A percentile compares a stretch with the other conserved stretches of the same genome.
phyloP scores from a whole-genome alignment of 2,888 invertebrate species.

The Nephrotoma appendiculata region DNA sequence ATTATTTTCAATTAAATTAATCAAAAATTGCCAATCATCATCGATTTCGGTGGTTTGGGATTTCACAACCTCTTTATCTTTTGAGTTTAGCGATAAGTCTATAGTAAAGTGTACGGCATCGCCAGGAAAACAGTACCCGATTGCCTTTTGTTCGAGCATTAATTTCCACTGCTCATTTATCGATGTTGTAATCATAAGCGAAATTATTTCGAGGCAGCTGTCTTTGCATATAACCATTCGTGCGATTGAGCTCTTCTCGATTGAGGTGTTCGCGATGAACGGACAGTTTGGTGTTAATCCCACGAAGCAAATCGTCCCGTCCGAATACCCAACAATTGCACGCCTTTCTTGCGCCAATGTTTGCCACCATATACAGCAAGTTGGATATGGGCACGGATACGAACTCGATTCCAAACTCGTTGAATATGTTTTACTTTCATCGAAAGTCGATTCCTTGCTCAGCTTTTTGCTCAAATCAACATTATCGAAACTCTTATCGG shows the following conservation, averaged over 20 bases:
- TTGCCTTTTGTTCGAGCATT: slow-evolving; percentile 61
- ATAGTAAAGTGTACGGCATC: slow-evolving; percentile 15
- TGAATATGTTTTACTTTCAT: slow-evolving; percentile 11
- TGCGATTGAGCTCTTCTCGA: slow-evolving; percentile 29
- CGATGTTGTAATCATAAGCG: slow-evolving; percentile 49
- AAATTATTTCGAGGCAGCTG: slow-evolving; percentile 42
- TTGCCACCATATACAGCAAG: slow-evolving; percentile 62
- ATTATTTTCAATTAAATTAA: slow-evolving; percentile 19
- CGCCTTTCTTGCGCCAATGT: slow-evolving; percentile 56
- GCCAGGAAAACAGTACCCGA: slow-evolving; percentile 54
- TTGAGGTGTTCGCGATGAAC: slow-evolving; percentile 31
- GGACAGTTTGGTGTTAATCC: slow-evolving; percentile 30
- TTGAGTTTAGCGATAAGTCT: neutral
- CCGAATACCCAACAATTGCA: slow-evolving; percentile 54
- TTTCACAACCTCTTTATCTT: neutral
- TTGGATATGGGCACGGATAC: slow-evolving; percentile 35
- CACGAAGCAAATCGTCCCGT: slow-evolving; percentile 38
- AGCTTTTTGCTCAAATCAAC: neutral
- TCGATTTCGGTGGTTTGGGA: slow-evolving; percentile 2
- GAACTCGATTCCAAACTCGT: slow-evolving; percentile 26
- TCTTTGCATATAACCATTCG: slow-evolving; percentile 45
- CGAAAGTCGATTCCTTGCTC: slow-evolving; percentile 3
- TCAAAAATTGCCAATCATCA: slow-evolving; percentile 30
- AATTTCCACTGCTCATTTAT: slow-evolving; percentile 70
- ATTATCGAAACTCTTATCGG: neutral